Evolutionary conservation across 1,140 invertebrate genomes (phyloP).

Genomic region (Lerema accius): DNA sequence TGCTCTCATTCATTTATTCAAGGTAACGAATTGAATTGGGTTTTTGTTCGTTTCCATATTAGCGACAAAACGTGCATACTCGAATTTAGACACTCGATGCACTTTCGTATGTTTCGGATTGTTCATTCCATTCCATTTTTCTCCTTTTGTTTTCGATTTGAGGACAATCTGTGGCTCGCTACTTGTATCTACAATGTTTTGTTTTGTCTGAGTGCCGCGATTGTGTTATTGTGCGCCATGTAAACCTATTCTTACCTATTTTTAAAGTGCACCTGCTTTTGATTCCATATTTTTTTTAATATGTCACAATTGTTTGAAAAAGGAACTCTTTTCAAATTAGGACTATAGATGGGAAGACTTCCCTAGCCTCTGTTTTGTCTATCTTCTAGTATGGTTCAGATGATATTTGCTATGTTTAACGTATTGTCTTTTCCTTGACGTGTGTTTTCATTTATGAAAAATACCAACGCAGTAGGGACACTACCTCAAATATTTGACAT

Average conservation of each 20-base stretch:
- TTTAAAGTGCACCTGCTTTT: conserved; percentile 34
- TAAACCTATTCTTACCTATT: conserved; percentile 36
- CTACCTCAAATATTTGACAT: too few relatives aligned
- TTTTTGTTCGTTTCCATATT: conserved; percentile 53
- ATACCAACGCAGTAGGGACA: too few relatives aligned
- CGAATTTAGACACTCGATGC: conserved; percentile 66
- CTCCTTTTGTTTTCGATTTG: conserved; percentile 60
- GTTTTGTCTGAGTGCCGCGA: conserved; percentile 63
- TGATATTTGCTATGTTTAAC: conserved; percentile 13
- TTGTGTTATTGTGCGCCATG: conserved; percentile 51
- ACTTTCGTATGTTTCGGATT: conserved; percentile 64
- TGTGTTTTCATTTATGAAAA: not conserved
- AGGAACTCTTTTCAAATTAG: conserved; percentile 31
- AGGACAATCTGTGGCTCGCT: conserved; percentile 44
- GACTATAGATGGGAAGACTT: conserved; percentile 18
- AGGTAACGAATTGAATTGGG: conserved; percentile 44
- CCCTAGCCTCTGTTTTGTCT: conserved; percentile 1
- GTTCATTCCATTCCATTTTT: conserved; percentile 63
- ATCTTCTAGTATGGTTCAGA: conserved; percentile 13
- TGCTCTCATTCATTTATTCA: conserved; percentile 44
- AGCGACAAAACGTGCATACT: conserved; percentile 58
- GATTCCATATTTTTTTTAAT: conserved; percentile 35
- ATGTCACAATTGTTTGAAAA: conserved; percentile 32
- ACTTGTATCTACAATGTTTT: conserved; percentile 56
- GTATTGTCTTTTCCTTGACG: conserved; percentile 6